These are phyloP conservation scores for Enteromius thamalakanensis DNA, from an alignment of 2,797 vertebrate genomes.

Conservation along the genomic window DNA sequence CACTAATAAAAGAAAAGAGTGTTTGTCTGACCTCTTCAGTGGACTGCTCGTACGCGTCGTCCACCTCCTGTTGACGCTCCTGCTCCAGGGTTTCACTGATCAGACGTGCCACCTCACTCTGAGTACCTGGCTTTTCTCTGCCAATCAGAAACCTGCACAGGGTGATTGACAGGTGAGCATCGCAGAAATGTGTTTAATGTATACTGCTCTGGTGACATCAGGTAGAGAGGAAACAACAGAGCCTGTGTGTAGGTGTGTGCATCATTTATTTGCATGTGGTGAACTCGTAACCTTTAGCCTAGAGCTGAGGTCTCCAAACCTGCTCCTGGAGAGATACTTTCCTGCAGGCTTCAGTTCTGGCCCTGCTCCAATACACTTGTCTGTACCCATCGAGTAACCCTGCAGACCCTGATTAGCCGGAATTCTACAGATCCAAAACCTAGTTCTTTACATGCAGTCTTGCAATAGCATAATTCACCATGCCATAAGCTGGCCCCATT, in stretches of 20 bases:
- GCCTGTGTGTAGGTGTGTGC: constrained; percentile 15
- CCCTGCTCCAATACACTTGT: not conserved
- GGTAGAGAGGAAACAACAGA: constrained; percentile 33
- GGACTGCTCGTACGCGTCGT: constrained; percentile 85
- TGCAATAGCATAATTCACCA: not conserved
- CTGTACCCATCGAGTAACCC: not conserved
- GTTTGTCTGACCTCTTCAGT: constrained; percentile 80
- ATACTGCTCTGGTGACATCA: not conserved
- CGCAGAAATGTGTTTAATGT: not conserved
- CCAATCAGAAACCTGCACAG: constrained; percentile 87
- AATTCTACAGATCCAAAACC: not conserved
- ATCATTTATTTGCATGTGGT: constrained; percentile 58
- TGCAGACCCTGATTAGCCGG: not conserved
- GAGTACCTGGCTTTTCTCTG: constrained; percentile 89
- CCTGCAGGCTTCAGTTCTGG: not conserved
- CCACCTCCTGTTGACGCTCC: constrained; percentile 84
- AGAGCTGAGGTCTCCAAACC: not conserved
- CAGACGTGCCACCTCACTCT: constrained; percentile 91
- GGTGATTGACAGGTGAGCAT: constrained; percentile 33
- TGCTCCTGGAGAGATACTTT: not conserved
- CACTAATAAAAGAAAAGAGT: not conserved
- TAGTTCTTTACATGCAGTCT: not conserved
- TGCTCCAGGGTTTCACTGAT: constrained; percentile 94
- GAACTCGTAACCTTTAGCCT: constrained; percentile 58
- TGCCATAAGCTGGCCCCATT: not conserved